Evolutionary conservation across 2,113 vertebrate species (phyloP).

Genomic region (Leucoraja erinaceus): DNA sequence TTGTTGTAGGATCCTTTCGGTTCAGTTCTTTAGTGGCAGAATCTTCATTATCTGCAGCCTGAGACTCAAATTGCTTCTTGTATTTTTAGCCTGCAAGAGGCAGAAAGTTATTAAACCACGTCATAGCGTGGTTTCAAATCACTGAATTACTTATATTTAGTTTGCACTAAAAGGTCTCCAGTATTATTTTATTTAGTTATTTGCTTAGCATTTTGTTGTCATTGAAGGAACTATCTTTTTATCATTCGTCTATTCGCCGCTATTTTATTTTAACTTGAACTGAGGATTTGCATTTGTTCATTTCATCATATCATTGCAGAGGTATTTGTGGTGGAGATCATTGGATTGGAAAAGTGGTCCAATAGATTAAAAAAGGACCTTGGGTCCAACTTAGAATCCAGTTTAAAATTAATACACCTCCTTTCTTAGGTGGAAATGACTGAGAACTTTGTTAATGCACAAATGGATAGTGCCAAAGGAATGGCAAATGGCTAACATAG

Average conservation of each 20-base stretch:
- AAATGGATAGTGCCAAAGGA: too few species aligned
- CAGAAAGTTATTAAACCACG: neutral
- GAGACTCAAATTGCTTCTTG: neutral
- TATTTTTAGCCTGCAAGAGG: neutral
- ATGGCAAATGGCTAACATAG: too few species aligned
- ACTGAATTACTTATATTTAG: neutral
- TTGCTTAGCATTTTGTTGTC: neutral
- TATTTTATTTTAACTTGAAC: neutral
- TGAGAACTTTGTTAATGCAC: neutral
- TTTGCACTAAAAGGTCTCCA: neutral
- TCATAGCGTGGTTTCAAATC: neutral
- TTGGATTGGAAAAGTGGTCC: neutral
- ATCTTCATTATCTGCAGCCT: neutral
- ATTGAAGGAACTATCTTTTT: neutral
- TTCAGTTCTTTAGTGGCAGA: neutral
- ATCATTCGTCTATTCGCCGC: neutral
- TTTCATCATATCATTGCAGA: neutral
- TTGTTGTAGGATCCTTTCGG: conserved; percentile 27
- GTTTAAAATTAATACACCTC: too few species aligned
- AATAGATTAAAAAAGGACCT: neutral
- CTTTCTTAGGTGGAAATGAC: neutral
- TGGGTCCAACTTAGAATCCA: neutral
- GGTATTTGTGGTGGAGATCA: neutral
- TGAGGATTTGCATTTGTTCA: neutral
- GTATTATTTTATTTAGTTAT: neutral